Evolutionary conservation across 2,797 vertebrate genomes (phyloP).

Genomic region (Anguilla anguilla): DNA sequence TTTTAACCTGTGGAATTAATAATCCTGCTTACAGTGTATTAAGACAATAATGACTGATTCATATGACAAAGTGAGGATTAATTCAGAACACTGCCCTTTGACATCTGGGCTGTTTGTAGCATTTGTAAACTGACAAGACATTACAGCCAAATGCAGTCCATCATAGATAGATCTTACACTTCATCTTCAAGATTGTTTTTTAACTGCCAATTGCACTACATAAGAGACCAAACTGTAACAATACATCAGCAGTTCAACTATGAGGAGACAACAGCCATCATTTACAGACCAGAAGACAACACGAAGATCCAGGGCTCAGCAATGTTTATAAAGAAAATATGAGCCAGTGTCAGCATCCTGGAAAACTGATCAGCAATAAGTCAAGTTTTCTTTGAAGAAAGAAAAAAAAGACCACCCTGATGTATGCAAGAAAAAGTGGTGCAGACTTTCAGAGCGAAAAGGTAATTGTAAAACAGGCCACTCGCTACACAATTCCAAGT

Average conservation of each 20-base stretch:
- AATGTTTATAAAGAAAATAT: not conserved
- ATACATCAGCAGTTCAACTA: not conserved
- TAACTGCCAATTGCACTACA: not conserved
- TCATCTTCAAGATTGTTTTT: not conserved
- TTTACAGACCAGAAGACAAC: not conserved
- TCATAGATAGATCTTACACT: not conserved
- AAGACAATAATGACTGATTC: not conserved
- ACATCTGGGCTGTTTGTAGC: slow-evolving; percentile 1
- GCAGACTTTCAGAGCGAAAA: no score
- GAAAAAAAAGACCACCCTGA: not conserved
- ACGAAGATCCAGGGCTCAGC: not conserved
- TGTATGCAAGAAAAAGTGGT: not conserved
- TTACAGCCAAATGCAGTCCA: not conserved
- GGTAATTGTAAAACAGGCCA: no score
- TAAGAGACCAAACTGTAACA: not conserved
- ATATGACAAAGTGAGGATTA: not conserved
- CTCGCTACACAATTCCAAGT: no score
- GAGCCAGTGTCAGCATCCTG: not conserved
- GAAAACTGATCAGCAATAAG: not conserved
- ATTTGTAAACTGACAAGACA: not conserved
- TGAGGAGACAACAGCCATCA: not conserved
- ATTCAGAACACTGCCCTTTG: not conserved
- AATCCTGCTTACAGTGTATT: not conserved
- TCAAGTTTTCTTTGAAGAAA: not conserved
- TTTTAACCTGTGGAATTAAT: not conserved